Conservation (phyloP, 2,113 vertebrate species). For the Tachuris rubrigastra region DNA sequence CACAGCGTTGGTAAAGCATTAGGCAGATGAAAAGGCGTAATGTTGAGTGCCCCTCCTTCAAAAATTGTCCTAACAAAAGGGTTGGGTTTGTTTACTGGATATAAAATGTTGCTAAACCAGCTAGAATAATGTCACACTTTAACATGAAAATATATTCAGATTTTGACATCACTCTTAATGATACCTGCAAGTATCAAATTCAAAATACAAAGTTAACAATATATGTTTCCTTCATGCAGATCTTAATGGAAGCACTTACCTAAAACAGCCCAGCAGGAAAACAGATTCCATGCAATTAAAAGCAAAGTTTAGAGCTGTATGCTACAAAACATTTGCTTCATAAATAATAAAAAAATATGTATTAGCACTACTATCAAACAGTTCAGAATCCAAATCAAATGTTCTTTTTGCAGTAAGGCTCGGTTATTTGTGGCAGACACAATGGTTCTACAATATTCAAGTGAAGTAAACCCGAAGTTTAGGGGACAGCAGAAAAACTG, state of each 20-base stretch:
- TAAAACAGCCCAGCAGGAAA: not conserved
- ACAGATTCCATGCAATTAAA: not conserved
- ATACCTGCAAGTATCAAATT: not conserved
- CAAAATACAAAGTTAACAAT: not conserved
- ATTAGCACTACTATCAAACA: not conserved
- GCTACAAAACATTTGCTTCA: not conserved
- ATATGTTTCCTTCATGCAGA: not conserved
- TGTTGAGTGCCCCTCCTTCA: conserved; percentile 50
- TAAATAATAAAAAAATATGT: not conserved
- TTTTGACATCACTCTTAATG: not conserved
- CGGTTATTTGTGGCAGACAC: not conserved
- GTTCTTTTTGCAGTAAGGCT: not conserved
- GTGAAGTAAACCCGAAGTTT: not conserved
- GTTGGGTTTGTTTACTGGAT: conserved; percentile 57
- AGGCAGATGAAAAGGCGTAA: conserved; percentile 49
- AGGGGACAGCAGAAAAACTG: not conserved
- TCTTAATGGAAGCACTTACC: not conserved
- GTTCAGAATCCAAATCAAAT: not conserved
- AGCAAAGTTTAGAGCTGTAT: not conserved
- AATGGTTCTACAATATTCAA: not conserved
- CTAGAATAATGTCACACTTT: conserved; percentile 15
- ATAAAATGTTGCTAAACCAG: conserved; percentile 57
- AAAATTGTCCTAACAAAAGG: conserved; percentile 49
- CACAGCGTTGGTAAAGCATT: conserved; percentile 37
- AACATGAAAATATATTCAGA: conserved; percentile 14